phyloP scores from a whole-genome alignment of 2,113 vertebrate genomes.

The Oncorhynchus keta region DNA sequence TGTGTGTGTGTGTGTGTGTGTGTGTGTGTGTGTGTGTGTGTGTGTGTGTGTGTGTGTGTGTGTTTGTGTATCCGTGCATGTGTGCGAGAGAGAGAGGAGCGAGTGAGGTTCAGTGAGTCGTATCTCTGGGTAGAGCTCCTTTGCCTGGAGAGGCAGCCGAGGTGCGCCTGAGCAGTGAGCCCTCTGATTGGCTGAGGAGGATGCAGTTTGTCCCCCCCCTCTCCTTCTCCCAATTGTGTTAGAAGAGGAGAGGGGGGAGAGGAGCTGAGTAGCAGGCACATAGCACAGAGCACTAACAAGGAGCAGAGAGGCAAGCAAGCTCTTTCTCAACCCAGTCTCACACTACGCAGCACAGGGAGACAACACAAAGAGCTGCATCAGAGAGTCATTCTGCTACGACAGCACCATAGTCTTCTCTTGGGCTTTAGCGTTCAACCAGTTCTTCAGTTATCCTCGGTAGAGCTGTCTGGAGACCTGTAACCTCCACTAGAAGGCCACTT shows the following conservation, averaged over 20 bases:
- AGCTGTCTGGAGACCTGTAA: neutral
- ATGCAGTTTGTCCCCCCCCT: constrained; percentile 45
- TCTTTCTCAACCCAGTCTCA: constrained; percentile 28
- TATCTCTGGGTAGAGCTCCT: constrained; percentile 78
- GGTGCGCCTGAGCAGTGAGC: constrained; percentile 56
- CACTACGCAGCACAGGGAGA: constrained; percentile 8
- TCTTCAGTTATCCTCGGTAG: constrained; percentile 1
- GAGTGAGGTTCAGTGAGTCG: constrained; percentile 20
- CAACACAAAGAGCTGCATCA: constrained; percentile 3
- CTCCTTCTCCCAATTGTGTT: constrained; percentile 19
- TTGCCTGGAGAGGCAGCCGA: constrained; percentile 66
- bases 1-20: neutral
- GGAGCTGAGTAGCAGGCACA: constrained; percentile 46
- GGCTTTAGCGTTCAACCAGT: neutral
- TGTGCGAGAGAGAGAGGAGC: neutral
- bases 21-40: too few species aligned
- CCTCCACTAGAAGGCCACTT: neutral
- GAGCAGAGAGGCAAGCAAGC: constrained; percentile 46
- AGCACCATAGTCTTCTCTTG: neutral
- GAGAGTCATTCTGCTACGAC: neutral
- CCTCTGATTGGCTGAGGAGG: constrained; percentile 70
- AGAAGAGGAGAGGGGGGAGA: constrained; percentile 59
- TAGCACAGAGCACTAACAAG: constrained; percentile 53
- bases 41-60: too few species aligned
- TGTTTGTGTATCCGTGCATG: neutral